phyloP scores from a whole-genome alignment of 2,797 vertebrate genomes.

The Loriculus beryllinus region DNA sequence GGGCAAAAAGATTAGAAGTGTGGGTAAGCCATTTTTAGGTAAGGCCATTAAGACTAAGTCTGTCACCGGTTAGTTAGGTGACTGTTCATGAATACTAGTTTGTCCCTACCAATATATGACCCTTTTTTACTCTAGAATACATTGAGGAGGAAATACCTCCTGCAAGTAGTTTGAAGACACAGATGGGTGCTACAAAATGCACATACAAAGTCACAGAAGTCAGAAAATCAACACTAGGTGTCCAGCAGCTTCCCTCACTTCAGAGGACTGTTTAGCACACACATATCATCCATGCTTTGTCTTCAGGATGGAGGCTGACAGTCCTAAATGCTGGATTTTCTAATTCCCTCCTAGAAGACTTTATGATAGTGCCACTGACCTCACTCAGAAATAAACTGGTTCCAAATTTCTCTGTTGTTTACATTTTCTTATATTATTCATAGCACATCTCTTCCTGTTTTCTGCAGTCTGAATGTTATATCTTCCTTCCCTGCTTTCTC shows the following conservation, averaged over 20 bases:
- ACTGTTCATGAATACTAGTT: not conserved
- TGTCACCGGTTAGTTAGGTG: not conserved
- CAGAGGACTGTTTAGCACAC: not conserved
- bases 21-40: not conserved
- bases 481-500: not conserved
- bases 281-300: not conserved
- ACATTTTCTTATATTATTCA: not conserved
- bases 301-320: not conserved
- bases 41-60: not conserved
- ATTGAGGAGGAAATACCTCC: not conserved
- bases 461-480: not conserved
- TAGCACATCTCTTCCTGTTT: not conserved
- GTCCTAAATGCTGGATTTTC: not conserved
- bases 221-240: not conserved
- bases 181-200: not conserved
- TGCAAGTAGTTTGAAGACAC: not conserved
- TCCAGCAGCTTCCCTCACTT: not conserved
- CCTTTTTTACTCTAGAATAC: not conserved
- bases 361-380: not conserved
- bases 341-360: not conserved
- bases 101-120: not conserved
- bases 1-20: not conserved
- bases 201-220: not conserved
- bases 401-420: not conserved
- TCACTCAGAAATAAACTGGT: not conserved